Percentiles rank a stretch among this genome's conserved stretches.
These are phyloP conservation scores for Cichladusa arquata DNA, from an alignment of 2,113 vertebrate species.

Conservation along the genomic window DNA sequence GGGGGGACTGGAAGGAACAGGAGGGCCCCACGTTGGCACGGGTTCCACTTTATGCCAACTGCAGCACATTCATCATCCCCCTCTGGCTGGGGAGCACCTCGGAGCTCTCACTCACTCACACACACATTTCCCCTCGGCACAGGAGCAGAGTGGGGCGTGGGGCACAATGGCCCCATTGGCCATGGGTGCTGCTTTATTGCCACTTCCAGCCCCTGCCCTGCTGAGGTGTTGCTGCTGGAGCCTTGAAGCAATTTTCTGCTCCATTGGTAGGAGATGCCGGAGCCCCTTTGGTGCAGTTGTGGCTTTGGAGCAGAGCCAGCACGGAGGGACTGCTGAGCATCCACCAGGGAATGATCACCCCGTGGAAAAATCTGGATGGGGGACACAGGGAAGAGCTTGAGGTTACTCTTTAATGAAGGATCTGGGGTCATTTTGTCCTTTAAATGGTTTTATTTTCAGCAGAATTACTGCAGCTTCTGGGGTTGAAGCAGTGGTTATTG, in stretches of 20 bases:
- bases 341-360: neutral
- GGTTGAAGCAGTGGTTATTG: neutral
- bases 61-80: constrained; percentile 46
- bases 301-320: constrained; percentile 38
- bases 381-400: neutral
- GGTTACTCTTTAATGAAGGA: neutral
- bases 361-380: neutral
- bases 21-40: constrained; percentile 48
- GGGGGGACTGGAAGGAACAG: constrained; percentile 16
- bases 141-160: neutral
- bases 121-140: constrained; percentile 7
- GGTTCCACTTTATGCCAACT: constrained; percentile 54
- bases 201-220: constrained; percentile 6
- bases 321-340: neutral
- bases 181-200: constrained; percentile 33
- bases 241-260: constrained; percentile 71
- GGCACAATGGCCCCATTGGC: constrained; percentile 48
- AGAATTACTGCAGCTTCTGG: neutral
- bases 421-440: neutral
- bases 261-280: constrained; percentile 30
- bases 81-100: constrained; percentile 15
- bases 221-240: constrained; percentile 41
- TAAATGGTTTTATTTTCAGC: neutral
- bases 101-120: neutral
- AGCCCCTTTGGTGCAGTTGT: neutral